Conservation (phyloP, 2,113 vertebrate species). For the Xerus inauris region DNA sequence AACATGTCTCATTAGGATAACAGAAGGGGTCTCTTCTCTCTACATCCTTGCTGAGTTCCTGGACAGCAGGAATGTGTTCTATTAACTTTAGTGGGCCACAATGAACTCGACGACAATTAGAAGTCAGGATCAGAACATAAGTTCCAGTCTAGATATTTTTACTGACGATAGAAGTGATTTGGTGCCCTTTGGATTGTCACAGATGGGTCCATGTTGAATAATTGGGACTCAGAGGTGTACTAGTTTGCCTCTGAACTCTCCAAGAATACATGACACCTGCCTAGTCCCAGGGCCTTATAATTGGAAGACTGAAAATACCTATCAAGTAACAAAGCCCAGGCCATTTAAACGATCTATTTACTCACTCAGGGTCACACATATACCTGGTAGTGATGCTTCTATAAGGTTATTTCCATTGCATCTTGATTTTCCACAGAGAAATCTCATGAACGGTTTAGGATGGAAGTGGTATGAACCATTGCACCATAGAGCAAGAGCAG, state of each 20-base stretch:
- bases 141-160: slow-evolving; percentile 71
- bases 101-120: background rate
- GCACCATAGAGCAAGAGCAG: background rate
- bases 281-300: background rate
- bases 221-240: background rate
- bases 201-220: background rate
- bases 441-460: background rate
- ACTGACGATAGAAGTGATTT: slow-evolving; percentile 26
- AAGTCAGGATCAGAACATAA: background rate
- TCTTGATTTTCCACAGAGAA: slow-evolving; percentile 36
- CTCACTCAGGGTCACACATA: background rate
- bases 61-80: background rate
- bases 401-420: background rate
- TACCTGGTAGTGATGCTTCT: background rate
- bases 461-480: background rate
- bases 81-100: background rate
- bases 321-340: background rate
- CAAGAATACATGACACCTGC: background rate
- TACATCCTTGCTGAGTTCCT: background rate
- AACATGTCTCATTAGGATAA: background rate
- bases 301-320: slow-evolving; percentile 8
- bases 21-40: background rate
- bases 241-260: background rate
- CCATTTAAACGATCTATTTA: slow-evolving; percentile 20
- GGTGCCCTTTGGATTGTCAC: slow-evolving; percentile 13